Conservation (phyloP, 2,797 vertebrate species). For the Distichodus sexfasciatus region DNA sequence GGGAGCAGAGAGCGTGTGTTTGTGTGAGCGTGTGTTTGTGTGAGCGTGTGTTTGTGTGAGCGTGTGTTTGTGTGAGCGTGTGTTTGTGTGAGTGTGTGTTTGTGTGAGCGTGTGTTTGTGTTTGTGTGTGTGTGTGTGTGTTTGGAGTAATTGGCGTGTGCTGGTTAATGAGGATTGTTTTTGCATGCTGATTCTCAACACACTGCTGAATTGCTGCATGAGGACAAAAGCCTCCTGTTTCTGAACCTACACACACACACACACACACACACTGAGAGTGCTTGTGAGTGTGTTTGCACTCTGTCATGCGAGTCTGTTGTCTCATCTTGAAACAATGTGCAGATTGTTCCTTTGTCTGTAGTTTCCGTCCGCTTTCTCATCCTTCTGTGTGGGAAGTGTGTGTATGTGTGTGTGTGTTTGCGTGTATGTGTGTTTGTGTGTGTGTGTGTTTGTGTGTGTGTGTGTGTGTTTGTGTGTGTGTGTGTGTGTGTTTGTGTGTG, state of each 20-base stretch:
- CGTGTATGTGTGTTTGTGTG: no score
- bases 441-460: no score
- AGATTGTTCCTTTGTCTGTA: no score
- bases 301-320: background rate
- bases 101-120: background rate
- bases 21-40: background rate
- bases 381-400: no score
- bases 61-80: background rate
- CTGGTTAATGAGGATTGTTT: conserved; percentile 11
- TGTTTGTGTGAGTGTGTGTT: background rate
- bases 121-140: conserved; percentile 8
- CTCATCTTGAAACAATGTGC: background rate
- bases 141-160: background rate
- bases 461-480: no score
- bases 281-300: no score
- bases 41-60: background rate
- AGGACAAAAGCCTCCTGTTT: background rate
- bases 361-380: no score
- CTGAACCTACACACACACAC: conserved; percentile 5
- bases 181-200: conserved; percentile 1
- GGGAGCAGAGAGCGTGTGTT: background rate
- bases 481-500: no score
- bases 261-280: background rate
- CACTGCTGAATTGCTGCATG: background rate
- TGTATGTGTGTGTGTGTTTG: no score